A percentile compares a stretch with the other conserved stretches of the same genome.
Evolutionary conservation across 2,797 vertebrate genomes (phyloP).

Genomic region (Thunnus albacares): DNA sequence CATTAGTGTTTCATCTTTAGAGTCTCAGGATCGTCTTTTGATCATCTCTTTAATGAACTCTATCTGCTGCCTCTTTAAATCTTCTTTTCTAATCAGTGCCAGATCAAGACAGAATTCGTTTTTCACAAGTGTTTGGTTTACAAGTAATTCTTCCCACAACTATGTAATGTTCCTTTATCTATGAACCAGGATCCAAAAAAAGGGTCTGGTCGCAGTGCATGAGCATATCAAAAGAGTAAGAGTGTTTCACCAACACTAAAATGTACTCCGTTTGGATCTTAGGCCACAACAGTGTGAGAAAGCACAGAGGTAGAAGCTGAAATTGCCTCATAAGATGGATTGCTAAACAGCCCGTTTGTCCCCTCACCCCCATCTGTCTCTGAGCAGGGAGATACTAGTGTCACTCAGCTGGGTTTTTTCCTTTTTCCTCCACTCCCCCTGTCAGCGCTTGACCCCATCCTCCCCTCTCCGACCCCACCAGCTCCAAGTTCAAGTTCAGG

Average conservation of each 20-base stretch:
- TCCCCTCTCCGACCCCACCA: slow-evolving; percentile 62
- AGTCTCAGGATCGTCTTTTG: slow-evolving; percentile 12
- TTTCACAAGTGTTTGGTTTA: slow-evolving; percentile 3
- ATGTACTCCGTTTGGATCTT: not conserved
- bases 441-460: slow-evolving; percentile 67
- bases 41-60: not conserved
- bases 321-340: slow-evolving; percentile 29
- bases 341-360: slow-evolving; percentile 39
- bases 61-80: slow-evolving; percentile 13
- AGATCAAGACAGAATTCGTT: not conserved
- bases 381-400: slow-evolving; percentile 53
- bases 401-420: slow-evolving; percentile 60
- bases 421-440: slow-evolving; percentile 41
- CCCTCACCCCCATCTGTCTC: slow-evolving; percentile 45
- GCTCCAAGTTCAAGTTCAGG: slow-evolving; percentile 82
- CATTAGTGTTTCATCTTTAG: not conserved
- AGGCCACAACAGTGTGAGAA: not conserved
- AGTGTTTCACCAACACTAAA: not conserved
- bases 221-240: not conserved
- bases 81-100: not conserved
- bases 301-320: slow-evolving; percentile 18
- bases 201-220: not conserved
- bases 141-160: not conserved
- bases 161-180: not conserved
- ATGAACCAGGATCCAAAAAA: not conserved